These are phyloP conservation scores for Scolanthus callimorphus DNA, from an alignment of 92 coral and sea anemone genomes.

Conservation along the genomic window DNA sequence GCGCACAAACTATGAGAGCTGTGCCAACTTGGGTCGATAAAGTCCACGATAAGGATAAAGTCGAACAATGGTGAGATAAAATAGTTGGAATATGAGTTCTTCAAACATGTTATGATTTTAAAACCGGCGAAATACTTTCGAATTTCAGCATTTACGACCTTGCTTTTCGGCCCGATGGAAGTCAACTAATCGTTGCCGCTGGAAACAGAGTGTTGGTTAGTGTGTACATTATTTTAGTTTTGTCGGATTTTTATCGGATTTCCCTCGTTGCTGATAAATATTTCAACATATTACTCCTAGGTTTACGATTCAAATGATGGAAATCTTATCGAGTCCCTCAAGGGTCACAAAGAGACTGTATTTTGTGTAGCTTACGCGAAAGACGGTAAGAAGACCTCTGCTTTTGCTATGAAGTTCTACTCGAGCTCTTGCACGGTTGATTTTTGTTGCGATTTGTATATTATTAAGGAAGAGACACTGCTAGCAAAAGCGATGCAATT, in stretches of 20 bases:
- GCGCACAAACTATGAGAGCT: conserved; percentile 88
- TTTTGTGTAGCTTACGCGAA: conserved; percentile 90
- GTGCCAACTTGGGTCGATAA: conserved; percentile 99
- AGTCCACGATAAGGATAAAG: conserved; percentile 95
- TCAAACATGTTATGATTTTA: conserved; percentile 9
- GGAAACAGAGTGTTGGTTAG: conserved; percentile 98
- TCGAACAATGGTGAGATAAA: conserved; percentile 94
- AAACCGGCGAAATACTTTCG: conserved; percentile 10
- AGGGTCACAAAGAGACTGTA: conserved; percentile 97
- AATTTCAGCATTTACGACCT: conserved; percentile 88
- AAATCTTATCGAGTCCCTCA: conserved; percentile 92
- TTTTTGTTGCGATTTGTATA: no score
- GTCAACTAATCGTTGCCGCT: conserved; percentile 98
- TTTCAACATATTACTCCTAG: conserved; percentile 53
- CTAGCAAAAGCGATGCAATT: no score
- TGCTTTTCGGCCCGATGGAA: conserved; percentile 98
- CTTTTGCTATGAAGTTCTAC: no score
- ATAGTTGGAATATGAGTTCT: not conserved
- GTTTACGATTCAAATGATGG: conserved; percentile 98
- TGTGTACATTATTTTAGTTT: not conserved
- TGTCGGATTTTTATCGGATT: conserved; percentile 1
- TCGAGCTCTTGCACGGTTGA: no score
- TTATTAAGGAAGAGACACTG: no score
- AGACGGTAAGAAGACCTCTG: conserved; percentile 91
- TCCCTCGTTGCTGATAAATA: not conserved